phyloP scores from a whole-genome alignment of 2,113 vertebrate species.

The Entomyzon cyanotis region DNA sequence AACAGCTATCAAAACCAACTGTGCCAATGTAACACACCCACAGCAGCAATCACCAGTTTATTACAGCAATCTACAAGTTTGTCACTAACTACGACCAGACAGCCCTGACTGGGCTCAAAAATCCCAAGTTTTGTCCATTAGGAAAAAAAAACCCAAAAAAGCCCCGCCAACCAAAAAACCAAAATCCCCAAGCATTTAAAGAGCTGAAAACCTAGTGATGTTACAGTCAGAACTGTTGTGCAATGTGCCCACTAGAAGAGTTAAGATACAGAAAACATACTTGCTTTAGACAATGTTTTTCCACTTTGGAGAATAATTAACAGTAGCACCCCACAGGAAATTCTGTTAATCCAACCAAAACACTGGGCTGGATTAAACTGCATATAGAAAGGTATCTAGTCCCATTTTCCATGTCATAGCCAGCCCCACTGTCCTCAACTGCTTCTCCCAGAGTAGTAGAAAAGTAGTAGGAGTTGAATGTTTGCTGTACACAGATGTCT shows the following conservation, averaged over 20 bases:
- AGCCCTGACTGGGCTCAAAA: not conserved
- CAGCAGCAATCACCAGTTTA: not conserved
- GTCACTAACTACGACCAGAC: not conserved
- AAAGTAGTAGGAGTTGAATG: not conserved
- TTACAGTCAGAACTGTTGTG: not conserved
- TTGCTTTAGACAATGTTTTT: conserved; percentile 1
- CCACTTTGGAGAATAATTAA: conserved; percentile 4
- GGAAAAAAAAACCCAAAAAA: no score
- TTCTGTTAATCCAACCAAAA: not conserved
- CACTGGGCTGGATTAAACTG: not conserved
- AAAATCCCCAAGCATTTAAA: not conserved
- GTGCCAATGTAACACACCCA: not conserved
- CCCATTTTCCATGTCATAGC: not conserved
- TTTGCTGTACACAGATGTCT: not conserved
- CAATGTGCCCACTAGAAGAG: not conserved
- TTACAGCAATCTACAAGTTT: not conserved
- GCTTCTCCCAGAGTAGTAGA: not conserved
- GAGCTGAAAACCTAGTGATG: not conserved
- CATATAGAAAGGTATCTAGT: not conserved
- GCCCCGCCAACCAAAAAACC: not conserved
- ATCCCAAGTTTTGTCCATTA: not conserved
- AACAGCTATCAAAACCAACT: not conserved
- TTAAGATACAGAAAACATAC: not conserved
- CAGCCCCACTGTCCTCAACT: not conserved
- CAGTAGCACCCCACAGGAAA: not conserved